Evolutionary conservation across 2,113 vertebrate genomes (phyloP), one percentile per base, ranked within the genome.

Genomic region (Barnardius zonarius): DNA sequence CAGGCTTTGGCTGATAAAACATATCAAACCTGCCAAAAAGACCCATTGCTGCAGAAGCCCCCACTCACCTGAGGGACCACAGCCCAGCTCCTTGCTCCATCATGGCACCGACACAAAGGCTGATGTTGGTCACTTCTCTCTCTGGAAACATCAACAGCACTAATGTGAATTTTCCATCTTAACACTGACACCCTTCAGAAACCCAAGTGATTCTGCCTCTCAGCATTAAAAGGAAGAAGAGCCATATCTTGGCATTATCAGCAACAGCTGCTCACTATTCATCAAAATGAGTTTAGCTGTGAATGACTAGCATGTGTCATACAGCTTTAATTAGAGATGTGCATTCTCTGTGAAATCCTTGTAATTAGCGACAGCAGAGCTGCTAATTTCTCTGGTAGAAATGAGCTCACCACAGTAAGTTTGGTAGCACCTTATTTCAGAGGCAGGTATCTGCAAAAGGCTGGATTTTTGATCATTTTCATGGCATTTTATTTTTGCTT

Each of bases 101-200:
- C 22, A 0, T 35, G 4, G 4, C 10, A 4, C 67, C 2, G 11
- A 3, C 10, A 3, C 3, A 1, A 24, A 7, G 35, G n/a, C 54
- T 18, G 43, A 13, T 39, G 14, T 19, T 55, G 54, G 30, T 6
- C 52, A 1, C 75, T 13, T 0, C 11, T 28, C 43, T 11, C 28
- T 30, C 54, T 5, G 17, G 31, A 16, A 68, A 3, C 33, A 54
- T 12, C 8, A 0, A 5, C 37, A 30, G 14, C 68, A 4, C 61
- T 2, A 2, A 28, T 3, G 0, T 6, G 3, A 28, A 14, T 3
- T 6, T 4, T 18, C 49, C 64, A n/a, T 12, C 70, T 48, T 57
- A 68, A 44, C 25, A 3, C 1, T 8, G 7, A 9, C 1, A 6
- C 8, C 28, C 92, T 49, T 33, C 57, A 61, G 17, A 80, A 52